These are phyloP conservation scores for Brachypterus glaber DNA, from an alignment of 2,888 invertebrate genomes.

Conservation along the genomic window DNA sequence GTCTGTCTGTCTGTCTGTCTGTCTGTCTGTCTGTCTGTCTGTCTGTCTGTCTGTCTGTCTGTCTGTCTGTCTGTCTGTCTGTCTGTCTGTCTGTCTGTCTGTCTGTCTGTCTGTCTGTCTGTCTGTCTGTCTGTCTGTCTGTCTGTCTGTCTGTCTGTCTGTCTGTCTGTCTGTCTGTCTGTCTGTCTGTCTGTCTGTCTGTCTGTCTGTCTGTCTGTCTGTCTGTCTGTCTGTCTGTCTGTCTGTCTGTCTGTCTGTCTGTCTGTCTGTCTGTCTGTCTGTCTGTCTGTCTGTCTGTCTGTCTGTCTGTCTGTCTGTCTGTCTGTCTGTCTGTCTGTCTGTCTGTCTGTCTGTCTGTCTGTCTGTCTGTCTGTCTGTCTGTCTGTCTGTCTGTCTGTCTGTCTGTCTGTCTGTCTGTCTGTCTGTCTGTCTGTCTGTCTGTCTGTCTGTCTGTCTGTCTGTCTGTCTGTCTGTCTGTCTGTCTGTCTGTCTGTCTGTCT, in stretches of 20 bases:
- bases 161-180: conserved; percentile 1
- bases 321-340: conserved; percentile 1
- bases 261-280: conserved; percentile 1
- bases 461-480: conserved; percentile 1
- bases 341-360: conserved; percentile 1
- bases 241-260: conserved; percentile 1
- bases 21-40: conserved; percentile 1
- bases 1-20: conserved; percentile 1
- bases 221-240: conserved; percentile 1
- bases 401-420: conserved; percentile 1
- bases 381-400: conserved; percentile 1
- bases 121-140: conserved; percentile 1
- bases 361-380: conserved; percentile 1
- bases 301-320: conserved; percentile 1
- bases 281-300: conserved; percentile 1
- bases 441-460: conserved; percentile 1
- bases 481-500: conserved; percentile 1
- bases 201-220: conserved; percentile 1
- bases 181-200: conserved; percentile 1
- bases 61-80: conserved; percentile 1
- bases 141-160: conserved; percentile 1
- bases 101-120: conserved; percentile 1
- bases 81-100: conserved; percentile 1
- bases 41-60: conserved; percentile 1
- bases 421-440: conserved; percentile 1